phyloP scores from a whole-genome alignment of 1,140 invertebrate genomes.

The Mamestra configurata region DNA sequence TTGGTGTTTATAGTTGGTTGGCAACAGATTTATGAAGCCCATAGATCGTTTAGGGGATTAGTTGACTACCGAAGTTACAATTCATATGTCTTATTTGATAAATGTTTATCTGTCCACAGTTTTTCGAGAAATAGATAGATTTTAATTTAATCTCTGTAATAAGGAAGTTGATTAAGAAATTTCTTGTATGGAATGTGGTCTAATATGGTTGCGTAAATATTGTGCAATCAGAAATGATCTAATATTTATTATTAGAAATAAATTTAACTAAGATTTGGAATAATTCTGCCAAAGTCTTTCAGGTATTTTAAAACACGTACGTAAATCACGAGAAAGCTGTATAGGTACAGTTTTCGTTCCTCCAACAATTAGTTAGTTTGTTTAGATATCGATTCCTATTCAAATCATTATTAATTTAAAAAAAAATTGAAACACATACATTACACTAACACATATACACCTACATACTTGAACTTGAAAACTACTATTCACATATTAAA shows the following conservation, averaged over 20 bases:
- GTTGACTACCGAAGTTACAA: slow-evolving; percentile 30
- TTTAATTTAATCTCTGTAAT: slow-evolving; percentile 26
- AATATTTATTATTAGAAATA: not conserved
- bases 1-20: slow-evolving; percentile 26
- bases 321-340: no score
- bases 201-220: slow-evolving; percentile 14
- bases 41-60: slow-evolving; percentile 44
- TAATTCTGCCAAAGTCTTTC: no score
- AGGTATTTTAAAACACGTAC: no score
- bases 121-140: slow-evolving; percentile 14
- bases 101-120: not conserved
- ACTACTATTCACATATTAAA: slow-evolving; percentile 3
- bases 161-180: slow-evolving; percentile 39
- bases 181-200: slow-evolving; percentile 24
- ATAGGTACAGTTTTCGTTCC: not conserved
- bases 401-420: no score
- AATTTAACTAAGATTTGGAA: not conserved
- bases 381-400: no score
- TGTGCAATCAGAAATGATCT: slow-evolving; percentile 14
- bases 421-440: not conserved
- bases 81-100: slow-evolving; percentile 27
- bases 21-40: slow-evolving; percentile 39
- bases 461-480: not conserved
- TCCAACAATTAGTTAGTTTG: no score
- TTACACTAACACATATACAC: not conserved